Conservation (phyloP, 1,140 invertebrate species). For the Drosophila jambulina region DNA sequence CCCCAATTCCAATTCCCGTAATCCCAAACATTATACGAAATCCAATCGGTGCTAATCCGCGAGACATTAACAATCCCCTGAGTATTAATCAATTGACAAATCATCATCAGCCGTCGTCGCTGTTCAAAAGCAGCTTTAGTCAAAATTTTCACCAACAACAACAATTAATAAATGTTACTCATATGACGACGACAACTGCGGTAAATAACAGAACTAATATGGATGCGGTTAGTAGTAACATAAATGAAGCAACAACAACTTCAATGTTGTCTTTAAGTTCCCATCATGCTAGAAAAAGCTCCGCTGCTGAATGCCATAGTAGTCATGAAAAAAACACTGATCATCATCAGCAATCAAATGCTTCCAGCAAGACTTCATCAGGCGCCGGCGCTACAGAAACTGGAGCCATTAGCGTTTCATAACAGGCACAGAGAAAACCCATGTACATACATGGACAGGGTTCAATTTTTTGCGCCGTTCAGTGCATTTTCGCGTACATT, state of each 20-base stretch:
- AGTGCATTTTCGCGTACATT: not conserved
- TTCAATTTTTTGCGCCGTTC: not conserved
- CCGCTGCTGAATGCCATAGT: constrained; percentile 39
- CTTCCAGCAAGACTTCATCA: constrained; percentile 25
- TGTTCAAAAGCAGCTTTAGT: constrained; percentile 59
- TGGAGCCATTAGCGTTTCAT: constrained; percentile 81
- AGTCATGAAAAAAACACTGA: constrained; percentile 1
- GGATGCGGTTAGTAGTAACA: constrained; percentile 13
- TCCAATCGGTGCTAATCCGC: constrained; percentile 95
- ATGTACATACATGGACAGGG: too few relatives aligned
- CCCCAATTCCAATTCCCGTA: constrained; percentile 14
- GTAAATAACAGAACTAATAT: not conserved
- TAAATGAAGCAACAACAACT: constrained; percentile 2
- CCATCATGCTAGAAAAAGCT: constrained; percentile 26
- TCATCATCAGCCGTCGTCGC: constrained; percentile 36
- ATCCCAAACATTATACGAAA: constrained; percentile 84
- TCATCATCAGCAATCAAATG: constrained; percentile 37
- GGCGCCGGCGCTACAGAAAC: constrained; percentile 63
- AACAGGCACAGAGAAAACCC: constrained; percentile 35
- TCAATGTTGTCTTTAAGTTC: constrained; percentile 23
- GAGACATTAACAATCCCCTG: constrained; percentile 95
- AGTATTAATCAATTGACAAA: constrained; percentile 94
- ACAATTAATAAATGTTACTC: constrained; percentile 51
- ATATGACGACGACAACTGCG: constrained; percentile 22
- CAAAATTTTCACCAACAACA: constrained; percentile 80